Evolutionary conservation across 2,888 invertebrate species (phyloP).

Genomic region (Anorthoa munda): DNA sequence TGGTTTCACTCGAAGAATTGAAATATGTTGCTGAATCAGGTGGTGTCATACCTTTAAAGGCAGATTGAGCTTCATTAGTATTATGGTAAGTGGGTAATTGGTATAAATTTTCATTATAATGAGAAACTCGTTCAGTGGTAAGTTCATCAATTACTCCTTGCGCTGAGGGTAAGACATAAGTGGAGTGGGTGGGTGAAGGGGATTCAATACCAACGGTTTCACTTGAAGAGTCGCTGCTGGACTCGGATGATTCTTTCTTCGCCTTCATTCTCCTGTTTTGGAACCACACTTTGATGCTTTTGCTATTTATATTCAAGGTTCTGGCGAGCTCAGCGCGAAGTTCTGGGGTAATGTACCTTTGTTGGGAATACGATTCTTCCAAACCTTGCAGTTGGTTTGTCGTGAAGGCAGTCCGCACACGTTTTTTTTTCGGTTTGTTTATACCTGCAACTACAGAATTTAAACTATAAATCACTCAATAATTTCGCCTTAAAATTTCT

Average conservation of each 20-base stretch:
- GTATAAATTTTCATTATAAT: not conserved
- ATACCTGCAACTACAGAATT: slow-evolving; percentile 61
- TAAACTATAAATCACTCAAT: not conserved
- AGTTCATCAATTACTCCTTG: slow-evolving; percentile 19
- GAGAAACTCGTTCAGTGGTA: not conserved
- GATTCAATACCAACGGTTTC: slow-evolving; percentile 61
- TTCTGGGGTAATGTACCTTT: slow-evolving; percentile 92
- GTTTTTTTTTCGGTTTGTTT: slow-evolving; percentile 85
- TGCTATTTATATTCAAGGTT: slow-evolving; percentile 92
- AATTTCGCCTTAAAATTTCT: too few species aligned
- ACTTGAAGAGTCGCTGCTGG: slow-evolving; percentile 74
- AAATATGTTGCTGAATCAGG: slow-evolving; percentile 36
- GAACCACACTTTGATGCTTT: slow-evolving; percentile 96
- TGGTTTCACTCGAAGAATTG: slow-evolving; percentile 73
- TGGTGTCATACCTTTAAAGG: not conserved
- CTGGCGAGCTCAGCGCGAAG: slow-evolving; percentile 92
- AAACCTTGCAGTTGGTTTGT: slow-evolving; percentile 93
- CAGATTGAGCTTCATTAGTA: not conserved
- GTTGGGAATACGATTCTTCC: slow-evolving; percentile 86
- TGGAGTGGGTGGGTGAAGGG: slow-evolving; percentile 21
- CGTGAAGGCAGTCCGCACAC: slow-evolving; percentile 94
- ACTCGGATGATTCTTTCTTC: slow-evolving; percentile 90
- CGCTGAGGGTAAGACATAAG: slow-evolving; percentile 14
- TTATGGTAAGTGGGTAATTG: slow-evolving; percentile 6
- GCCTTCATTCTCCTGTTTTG: slow-evolving; percentile 95